Evolutionary conservation across 2,113 vertebrate genomes (phyloP), one percentile per base, ranked within the genome.

Genomic region (Tupaia chinensis): DNA sequence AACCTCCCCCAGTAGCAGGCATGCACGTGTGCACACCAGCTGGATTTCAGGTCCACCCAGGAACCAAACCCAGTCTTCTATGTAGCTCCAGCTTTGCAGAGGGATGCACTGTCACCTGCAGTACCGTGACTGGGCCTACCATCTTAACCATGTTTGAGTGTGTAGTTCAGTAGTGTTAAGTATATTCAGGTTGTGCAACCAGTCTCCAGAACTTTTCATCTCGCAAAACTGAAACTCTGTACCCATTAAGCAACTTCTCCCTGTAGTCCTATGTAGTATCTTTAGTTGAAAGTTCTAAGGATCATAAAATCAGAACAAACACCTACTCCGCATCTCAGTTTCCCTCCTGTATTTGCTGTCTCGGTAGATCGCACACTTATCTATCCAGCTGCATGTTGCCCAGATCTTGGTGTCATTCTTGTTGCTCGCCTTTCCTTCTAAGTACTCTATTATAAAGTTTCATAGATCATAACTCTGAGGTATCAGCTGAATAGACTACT

Each of bases 281-380:
- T 74, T 87, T n/a, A 82, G 23, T 56, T 87, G 72, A 90, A 79
- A 81, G 60, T 90, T 87, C n/a, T 34, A 87, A 89, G 74, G 27
- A 68, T 22, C 6, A 11, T 70, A 78, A 70, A 80, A 79, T 90
- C 44, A 87, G n/a, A 83, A 73, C 32, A 61, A 22, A 86, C 7
- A 74, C 60, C 15, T 22, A 11, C 5, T 63, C 20, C 12, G 14
- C 9, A 60, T 3, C 10, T 14, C 73, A 29, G 13, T 3, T 34
- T 92, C 32, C 20, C 53, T 27, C 23, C 66, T 77, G 11, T 6
- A 6, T 88, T 81, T 69, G 1, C 44, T 94, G 19, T 25, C 27
- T 69, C 1, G 32, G 29, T 44, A 11, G 54, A 70, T 19, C 5
- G 2, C 15, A 9, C 7, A 14, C 1, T 2, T 23, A 23, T 4